Percentiles rank a stretch among this genome's conserved stretches.
Conservation (phyloP, 2,113 vertebrate species). For the Corythornis madagascariensis region DNA sequence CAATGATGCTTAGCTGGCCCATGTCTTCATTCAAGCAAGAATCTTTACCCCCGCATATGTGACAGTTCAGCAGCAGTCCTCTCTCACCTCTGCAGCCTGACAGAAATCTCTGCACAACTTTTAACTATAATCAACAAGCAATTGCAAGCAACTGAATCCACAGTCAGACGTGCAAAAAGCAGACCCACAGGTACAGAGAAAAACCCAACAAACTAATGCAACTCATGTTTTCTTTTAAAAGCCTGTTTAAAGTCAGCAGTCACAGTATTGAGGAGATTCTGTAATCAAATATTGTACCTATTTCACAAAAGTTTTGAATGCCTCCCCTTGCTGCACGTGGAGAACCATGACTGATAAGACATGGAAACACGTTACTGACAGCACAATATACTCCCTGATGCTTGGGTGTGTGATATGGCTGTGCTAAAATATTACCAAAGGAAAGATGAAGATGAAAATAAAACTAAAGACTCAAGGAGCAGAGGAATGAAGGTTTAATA, state of each 20-base stretch:
- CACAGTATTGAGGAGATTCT: not conserved
- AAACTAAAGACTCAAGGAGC: not conserved
- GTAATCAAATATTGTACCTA: not conserved
- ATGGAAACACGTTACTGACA: not conserved
- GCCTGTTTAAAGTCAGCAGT: not conserved
- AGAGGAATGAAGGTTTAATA: not conserved
- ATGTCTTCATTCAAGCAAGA: not conserved
- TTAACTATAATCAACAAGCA: not conserved
- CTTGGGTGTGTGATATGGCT: not conserved
- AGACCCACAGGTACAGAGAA: not conserved
- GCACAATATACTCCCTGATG: not conserved
- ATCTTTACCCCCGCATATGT: not conserved
- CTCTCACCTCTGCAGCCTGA: not conserved
- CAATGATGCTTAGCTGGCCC: not conserved
- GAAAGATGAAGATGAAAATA: not conserved
- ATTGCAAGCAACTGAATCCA: not conserved
- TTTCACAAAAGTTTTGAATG: not conserved
- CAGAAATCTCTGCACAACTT: not conserved
- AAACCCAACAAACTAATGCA: not conserved
- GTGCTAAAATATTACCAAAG: not conserved
- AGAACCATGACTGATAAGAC: not conserved
- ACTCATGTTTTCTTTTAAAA: not conserved
- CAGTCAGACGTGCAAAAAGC: not conserved
- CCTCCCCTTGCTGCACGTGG: accelerated
- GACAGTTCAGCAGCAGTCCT: not conserved